phyloP scores from a whole-genome alignment of 2,113 vertebrate genomes.

The Phrynosoma platyrhinos region DNA sequence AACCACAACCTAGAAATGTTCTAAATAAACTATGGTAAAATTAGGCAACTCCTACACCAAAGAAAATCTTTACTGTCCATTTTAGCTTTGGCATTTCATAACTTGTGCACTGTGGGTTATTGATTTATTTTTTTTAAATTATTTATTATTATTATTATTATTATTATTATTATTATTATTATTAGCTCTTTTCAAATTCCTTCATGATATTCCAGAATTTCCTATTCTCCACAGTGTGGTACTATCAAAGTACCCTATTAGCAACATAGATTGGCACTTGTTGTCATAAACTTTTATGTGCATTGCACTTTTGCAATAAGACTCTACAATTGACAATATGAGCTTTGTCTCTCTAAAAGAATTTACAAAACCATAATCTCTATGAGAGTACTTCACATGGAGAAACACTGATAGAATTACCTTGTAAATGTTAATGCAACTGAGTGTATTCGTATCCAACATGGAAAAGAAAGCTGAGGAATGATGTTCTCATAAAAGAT shows the following conservation, averaged over 20 bases:
- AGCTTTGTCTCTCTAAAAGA: conserved; percentile 21
- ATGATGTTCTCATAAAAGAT: conserved; percentile 35
- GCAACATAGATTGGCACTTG: neutral
- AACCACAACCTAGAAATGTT: no score
- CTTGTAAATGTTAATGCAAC: conserved; percentile 32
- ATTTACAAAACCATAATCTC: conserved; percentile 19
- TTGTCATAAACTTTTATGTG: conserved; percentile 36
- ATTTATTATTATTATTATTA: neutral
- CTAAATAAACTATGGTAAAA: neutral
- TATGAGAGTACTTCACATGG: conserved; percentile 6
- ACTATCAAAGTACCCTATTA: conserved; percentile 30
- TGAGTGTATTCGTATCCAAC: conserved; percentile 10
- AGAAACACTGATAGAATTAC: conserved; percentile 40
- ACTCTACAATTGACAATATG: neutral
- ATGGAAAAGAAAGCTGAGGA: conserved; percentile 26
- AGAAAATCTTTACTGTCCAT: neutral
- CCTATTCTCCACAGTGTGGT: conserved; percentile 23
- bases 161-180: neutral
- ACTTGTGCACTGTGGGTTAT: neutral
- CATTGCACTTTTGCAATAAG: conserved; percentile 18
- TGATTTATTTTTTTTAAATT: no score
- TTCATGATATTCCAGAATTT: conserved; percentile 35
- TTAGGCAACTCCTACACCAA: neutral
- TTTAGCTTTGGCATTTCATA: neutral
- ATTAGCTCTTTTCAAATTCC: conserved; percentile 4